phyloP scores from a whole-genome alignment of 2,113 vertebrate species.

The Gobiocypris rarus region DNA sequence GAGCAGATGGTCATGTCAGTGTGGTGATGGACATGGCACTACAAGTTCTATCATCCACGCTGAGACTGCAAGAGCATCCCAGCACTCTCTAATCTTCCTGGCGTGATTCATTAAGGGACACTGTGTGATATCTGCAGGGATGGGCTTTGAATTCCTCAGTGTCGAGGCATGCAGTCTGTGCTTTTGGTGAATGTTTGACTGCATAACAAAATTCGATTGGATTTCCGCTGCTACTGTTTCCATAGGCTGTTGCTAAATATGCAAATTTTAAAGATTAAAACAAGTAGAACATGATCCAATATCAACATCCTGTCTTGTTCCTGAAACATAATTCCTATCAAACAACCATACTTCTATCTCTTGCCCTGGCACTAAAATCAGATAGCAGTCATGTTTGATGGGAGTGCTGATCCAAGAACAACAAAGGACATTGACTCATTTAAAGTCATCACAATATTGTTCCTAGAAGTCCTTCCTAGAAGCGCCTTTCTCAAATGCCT shows the following conservation, averaged over 20 bases:
- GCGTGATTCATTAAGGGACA: slow-evolving; percentile 21
- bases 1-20: slow-evolving; percentile 39
- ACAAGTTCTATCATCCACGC: neutral
- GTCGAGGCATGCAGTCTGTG: neutral
- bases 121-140: neutral
- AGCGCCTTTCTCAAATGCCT: neutral
- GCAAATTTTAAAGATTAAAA: neutral
- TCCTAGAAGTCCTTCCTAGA: slow-evolving; percentile 1
- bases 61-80: slow-evolving; percentile 20
- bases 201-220: neutral
- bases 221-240: neutral
- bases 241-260: neutral
- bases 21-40: slow-evolving; percentile 4
- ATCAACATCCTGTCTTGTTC: slow-evolving; percentile 20
- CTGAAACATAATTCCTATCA: neutral
- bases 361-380: neutral
- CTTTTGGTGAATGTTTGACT: neutral
- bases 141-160: neutral
- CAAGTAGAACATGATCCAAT: neutral
- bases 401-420: neutral
- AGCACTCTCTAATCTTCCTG: slow-evolving; percentile 24
- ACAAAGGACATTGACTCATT: neutral
- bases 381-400: neutral
- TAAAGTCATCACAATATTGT: neutral
- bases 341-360: neutral